Conservation (phyloP, 2,797 vertebrate species). For the Micropoecilia bifurca region DNA sequence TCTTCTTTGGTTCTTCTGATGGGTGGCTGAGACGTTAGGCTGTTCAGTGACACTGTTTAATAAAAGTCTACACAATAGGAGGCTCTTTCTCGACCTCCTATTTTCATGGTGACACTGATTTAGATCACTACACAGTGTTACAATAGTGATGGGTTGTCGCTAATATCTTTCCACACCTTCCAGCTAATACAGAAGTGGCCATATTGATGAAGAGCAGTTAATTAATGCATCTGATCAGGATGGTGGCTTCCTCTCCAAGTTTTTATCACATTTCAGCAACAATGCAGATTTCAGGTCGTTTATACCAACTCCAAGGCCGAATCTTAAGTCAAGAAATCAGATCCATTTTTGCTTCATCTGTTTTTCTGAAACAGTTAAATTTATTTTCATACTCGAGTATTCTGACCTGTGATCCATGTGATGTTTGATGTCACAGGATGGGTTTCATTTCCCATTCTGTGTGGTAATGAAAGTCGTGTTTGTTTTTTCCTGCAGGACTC, state of each 20-base stretch:
- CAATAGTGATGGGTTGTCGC: not conserved
- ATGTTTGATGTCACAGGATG: not conserved
- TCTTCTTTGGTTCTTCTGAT: no score
- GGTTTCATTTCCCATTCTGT: not conserved
- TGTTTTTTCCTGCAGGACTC: not conserved
- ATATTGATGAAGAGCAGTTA: not conserved
- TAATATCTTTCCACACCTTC: not conserved
- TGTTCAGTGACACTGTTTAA: no score
- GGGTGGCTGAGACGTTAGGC: no score
- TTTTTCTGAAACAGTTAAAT: not conserved
- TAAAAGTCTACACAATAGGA: no score
- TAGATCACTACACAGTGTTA: no score
- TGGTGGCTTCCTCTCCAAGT: not conserved
- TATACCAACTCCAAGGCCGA: no score
- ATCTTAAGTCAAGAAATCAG: no score
- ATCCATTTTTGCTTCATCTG: not conserved
- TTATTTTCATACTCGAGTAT: not conserved
- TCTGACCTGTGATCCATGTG: not conserved
- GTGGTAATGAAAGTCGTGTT: not conserved
- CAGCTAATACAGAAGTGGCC: not conserved
- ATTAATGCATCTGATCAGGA: not conserved
- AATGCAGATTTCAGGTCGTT: no score
- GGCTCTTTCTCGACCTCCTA: no score
- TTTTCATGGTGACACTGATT: no score
- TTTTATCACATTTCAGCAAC: no score